Evolutionary conservation across 2,888 invertebrate species (phyloP), one percentile per base, ranked within the genome.

Genomic region (Pristionchus fissidentatus): DNA sequence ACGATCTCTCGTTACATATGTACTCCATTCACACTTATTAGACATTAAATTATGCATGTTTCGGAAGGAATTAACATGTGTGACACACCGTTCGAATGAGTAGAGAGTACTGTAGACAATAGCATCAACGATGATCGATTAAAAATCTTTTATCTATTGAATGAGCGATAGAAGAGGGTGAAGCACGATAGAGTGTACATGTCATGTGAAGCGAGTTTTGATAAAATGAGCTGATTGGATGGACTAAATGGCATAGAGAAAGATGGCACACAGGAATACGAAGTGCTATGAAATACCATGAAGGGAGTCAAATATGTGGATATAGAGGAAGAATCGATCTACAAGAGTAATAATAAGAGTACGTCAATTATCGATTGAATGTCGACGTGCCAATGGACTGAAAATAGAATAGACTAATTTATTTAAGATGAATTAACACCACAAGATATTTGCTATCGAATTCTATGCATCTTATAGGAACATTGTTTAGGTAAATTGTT

Each of bases 311-410:
- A 66, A 66, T 66, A 66, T 66, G 62, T 66, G 62, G 43, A 60
- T 3, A 29, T 35, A 41, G 7, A 38, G 15, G 38, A 66, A 29
- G 3, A 38, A 38, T 66, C 66, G 22, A 66, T 66, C 66, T 41
- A 41, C 5, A 26, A 3, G 8, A 70, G 41, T 19, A 19, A 49
- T 49, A 49, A 49, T 15, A 8, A 4, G 38, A 57, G 7, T n/a
- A 26, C 32, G 38, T 46, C 52, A 83, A 7, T 55, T 75, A n/a
- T 83, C 83, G 32, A 83, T 55, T 29, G 75, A 75, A 38, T 83
- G 73, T 19, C 83, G 75, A 32, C 83, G 83, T 32, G 83, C 83
- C 1, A 83, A 60, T 32, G 83, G 83, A 46, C 83, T 83, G 77
- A 29, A 83, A 75, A 57, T 52, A 29, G 32, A 32, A 5, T 19